phyloP scores from a whole-genome alignment of 2,888 invertebrate genomes.

The Xiphydria camelus region DNA sequence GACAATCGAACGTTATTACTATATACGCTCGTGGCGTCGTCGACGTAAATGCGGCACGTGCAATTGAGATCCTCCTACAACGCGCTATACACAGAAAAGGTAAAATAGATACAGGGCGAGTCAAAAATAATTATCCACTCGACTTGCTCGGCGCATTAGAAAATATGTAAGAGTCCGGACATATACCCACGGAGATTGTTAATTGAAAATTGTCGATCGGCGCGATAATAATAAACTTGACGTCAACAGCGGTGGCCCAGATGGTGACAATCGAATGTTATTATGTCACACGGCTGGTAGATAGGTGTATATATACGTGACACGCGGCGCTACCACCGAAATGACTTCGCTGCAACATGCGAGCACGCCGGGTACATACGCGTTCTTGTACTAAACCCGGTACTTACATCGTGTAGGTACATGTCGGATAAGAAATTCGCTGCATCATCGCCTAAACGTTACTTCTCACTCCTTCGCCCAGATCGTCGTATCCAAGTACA shows the following conservation, averaged over 20 bases:
- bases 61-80: too few relatives aligned
- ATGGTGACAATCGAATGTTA: neutral
- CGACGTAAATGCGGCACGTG: too few relatives aligned
- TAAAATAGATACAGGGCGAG: too few relatives aligned
- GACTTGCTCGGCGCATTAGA: too few relatives aligned
- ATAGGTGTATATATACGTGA: neutral
- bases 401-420: constrained; percentile 1
- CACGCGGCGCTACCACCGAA: neutral
- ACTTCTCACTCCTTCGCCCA: neutral
- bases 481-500: neutral
- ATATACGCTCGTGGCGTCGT: too few relatives aligned
- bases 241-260: neutral
- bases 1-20: neutral
- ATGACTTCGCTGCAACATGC: too few relatives aligned
- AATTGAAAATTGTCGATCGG: neutral
- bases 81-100: too few relatives aligned
- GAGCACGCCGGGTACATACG: too few relatives aligned
- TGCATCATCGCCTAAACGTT: neutral
- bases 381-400: neutral
- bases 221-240: neutral
- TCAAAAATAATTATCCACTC: too few relatives aligned
- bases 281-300: neutral
- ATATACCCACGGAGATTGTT: neutral
- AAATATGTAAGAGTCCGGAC: neutral
- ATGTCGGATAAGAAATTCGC: neutral